A percentile compares a stretch with the other conserved stretches of the same genome.
phyloP scores from a whole-genome alignment of 1,140 invertebrate genomes.

The Hyles vespertilio region DNA sequence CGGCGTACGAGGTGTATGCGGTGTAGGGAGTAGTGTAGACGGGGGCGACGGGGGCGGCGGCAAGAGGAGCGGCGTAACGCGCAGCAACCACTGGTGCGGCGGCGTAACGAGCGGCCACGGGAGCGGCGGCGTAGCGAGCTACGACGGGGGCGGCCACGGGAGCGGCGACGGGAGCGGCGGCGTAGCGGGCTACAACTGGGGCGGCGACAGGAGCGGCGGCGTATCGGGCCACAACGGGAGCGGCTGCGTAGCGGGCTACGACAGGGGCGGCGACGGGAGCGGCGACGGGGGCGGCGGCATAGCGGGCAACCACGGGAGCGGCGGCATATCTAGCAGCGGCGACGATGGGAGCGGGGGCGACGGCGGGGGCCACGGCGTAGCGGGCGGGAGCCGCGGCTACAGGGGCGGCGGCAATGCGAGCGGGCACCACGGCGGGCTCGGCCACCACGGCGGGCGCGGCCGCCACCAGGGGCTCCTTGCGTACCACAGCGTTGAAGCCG shows the following conservation, averaged over 20 bases:
- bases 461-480: slow-evolving; percentile 58
- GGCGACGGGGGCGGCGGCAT: slow-evolving; percentile 26
- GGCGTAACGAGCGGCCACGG: slow-evolving; percentile 28
- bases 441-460: slow-evolving; percentile 55
- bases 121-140: slow-evolving; percentile 27
- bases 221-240: slow-evolving; percentile 17
- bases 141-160: slow-evolving; percentile 42
- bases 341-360: slow-evolving; percentile 10
- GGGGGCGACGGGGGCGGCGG: slow-evolving; percentile 20
- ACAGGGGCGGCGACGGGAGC: slow-evolving; percentile 22
- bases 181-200: slow-evolving; percentile 9
- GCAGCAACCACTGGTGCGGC: slow-evolving; percentile 32
- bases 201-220: slow-evolving; percentile 9
- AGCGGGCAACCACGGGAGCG: slow-evolving; percentile 18
- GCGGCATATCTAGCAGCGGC: slow-evolving; percentile 28
- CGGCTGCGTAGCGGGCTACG: slow-evolving; percentile 23
- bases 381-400: slow-evolving; percentile 24
- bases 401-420: slow-evolving; percentile 25
- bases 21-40: slow-evolving; percentile 5
- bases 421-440: slow-evolving; percentile 42
- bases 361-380: slow-evolving; percentile 24
- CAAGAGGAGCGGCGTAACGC: slow-evolving; percentile 25
- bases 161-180: slow-evolving; percentile 25
- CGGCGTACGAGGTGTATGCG: slow-evolving; percentile 9
- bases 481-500: slow-evolving; percentile 79